Evolutionary conservation across 2,888 invertebrate genomes (phyloP).

Genomic region (Dasypogon diadema): DNA sequence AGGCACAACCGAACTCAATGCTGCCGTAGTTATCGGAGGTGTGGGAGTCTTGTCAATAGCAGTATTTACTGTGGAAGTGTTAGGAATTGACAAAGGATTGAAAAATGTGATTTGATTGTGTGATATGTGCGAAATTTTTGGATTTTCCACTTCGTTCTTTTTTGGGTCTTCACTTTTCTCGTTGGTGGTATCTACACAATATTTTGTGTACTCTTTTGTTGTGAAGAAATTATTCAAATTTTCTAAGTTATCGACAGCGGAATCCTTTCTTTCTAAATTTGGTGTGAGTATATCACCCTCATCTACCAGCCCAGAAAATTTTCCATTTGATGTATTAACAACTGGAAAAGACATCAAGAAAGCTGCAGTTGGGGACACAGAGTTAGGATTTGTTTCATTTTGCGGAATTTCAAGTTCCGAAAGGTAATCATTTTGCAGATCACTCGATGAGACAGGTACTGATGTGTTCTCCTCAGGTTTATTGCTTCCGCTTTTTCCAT

Average conservation of each 20-base stretch:
- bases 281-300: constrained; percentile 20
- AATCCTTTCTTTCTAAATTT: constrained; percentile 28
- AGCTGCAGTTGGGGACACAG: constrained; percentile 76
- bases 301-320: constrained; percentile 8
- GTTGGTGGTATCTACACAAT: constrained; percentile 55
- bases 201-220: constrained; percentile 58
- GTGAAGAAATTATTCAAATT: constrained; percentile 58
- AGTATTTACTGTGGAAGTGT: not conserved
- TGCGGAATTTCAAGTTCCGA: constrained; percentile 73
- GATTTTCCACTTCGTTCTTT: not conserved
- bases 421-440: constrained; percentile 74
- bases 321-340: constrained; percentile 69
- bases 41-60: not conserved
- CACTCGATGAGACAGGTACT: constrained; percentile 61
- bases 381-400: constrained; percentile 72
- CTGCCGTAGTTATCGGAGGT: no score
- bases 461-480: not conserved
- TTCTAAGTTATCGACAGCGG: constrained; percentile 56
- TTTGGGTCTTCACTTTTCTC: not conserved
- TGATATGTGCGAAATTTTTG: not conserved
- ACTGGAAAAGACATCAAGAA: constrained; percentile 75
- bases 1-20: no score
- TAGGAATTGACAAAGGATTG: not conserved
- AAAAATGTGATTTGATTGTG: not conserved
- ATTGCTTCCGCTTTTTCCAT: not conserved